Evolutionary conservation across 2,113 vertebrate genomes (phyloP).

Genomic region (Zingel zingel): DNA sequence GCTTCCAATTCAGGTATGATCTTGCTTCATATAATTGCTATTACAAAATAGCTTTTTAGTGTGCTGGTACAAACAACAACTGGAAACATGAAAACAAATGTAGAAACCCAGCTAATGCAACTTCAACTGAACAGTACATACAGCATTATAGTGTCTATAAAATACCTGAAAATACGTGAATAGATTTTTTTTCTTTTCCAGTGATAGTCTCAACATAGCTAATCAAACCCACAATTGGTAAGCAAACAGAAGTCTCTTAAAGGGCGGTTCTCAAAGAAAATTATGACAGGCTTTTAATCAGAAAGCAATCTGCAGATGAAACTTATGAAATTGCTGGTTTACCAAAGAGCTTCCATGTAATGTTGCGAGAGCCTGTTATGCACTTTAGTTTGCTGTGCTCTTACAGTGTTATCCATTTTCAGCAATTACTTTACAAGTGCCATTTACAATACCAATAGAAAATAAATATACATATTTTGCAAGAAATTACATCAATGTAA

Average conservation of each 20-base stretch:
- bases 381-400: not conserved
- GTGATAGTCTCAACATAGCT: not conserved
- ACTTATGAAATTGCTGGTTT: constrained; percentile 1
- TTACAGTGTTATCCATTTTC: not conserved
- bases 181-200: no score
- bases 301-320: not conserved
- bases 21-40: constrained; percentile 35
- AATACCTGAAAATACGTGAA: not conserved
- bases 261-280: constrained; percentile 8
- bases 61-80: constrained; percentile 1
- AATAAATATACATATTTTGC: not conserved
- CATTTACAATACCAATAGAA: not conserved
- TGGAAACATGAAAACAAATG: not conserved
- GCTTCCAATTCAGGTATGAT: constrained; percentile 28
- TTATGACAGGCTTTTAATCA: constrained; percentile 12
- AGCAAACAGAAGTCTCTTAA: not conserved
- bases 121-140: not conserved
- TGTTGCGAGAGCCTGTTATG: not conserved
- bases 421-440: not conserved
- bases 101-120: not conserved
- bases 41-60: constrained; percentile 17
- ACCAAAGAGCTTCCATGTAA: not conserved
- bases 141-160: not conserved
- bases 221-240: not conserved
- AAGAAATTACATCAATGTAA: not conserved